Percentiles rank a stretch among this genome's conserved stretches.
Conservation (phyloP, 2,797 vertebrate species). For the Anguilla megastoma region DNA sequence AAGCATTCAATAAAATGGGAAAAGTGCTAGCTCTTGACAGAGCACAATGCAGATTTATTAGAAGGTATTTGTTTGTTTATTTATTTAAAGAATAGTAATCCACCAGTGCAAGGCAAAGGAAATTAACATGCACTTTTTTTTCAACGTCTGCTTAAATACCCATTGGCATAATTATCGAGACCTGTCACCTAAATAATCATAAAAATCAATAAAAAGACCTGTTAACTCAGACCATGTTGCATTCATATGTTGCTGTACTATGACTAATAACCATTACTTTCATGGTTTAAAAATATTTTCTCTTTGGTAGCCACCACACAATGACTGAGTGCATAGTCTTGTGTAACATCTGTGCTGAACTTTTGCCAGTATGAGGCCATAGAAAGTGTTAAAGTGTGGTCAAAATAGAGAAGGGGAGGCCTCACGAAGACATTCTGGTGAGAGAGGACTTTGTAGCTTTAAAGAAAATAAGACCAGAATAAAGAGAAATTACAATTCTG, state of each 20-base stretch:
- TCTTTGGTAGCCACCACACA: not conserved
- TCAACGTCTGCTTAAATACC: slow-evolving; percentile 16
- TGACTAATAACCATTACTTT: not conserved
- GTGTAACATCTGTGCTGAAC: not conserved
- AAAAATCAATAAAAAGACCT: not conserved
- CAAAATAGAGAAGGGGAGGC: no score
- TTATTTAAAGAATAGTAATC: slow-evolving; percentile 22
- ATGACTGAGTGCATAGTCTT: not conserved
- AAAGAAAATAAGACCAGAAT: no score
- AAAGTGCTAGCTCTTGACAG: slow-evolving; percentile 28
- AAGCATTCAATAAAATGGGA: slow-evolving; percentile 33
- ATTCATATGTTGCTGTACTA: not conserved
- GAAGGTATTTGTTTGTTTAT: slow-evolving; percentile 34
- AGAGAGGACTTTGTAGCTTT: no score
- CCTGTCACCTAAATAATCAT: not conserved
- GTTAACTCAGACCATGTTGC: not conserved
- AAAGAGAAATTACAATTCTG: no score
- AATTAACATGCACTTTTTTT: slow-evolving; percentile 33
- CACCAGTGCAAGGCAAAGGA: slow-evolving; percentile 30
- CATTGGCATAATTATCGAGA: not conserved
- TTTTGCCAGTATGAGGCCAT: not conserved
- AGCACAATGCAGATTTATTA: slow-evolving; percentile 32
- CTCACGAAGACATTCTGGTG: no score
- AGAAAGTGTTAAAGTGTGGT: no score
- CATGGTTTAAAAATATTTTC: not conserved